phyloP scores from a whole-genome alignment of 2,797 vertebrate species.

The Aratinga solstitialis region DNA sequence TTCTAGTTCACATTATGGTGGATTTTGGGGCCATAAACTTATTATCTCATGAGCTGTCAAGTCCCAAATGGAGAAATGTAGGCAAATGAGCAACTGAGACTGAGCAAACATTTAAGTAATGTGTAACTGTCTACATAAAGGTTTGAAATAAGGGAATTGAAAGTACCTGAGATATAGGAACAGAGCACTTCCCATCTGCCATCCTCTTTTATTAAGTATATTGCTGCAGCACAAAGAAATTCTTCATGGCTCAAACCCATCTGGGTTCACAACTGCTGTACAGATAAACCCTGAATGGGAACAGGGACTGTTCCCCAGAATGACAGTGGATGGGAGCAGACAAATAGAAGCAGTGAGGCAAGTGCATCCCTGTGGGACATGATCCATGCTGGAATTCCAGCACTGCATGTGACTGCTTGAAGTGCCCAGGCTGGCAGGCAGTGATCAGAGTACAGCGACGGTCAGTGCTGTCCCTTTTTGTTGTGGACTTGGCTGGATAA shows the following conservation, averaged over 20 bases:
- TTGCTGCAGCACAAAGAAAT: not conserved
- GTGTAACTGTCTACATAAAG: not conserved
- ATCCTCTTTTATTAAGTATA: not conserved
- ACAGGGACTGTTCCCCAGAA: accelerated
- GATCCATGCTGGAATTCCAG: not conserved
- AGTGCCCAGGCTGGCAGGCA: not conserved
- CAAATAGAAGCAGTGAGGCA: not conserved
- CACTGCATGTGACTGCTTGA: not conserved
- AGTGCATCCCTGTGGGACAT: not conserved
- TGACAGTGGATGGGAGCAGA: not conserved
- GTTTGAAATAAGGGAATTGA: not conserved
- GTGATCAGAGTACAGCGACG: accelerated
- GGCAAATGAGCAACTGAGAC: not conserved
- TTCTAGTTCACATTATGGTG: not conserved
- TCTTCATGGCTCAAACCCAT: not conserved
- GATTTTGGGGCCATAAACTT: not conserved
- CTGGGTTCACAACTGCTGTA: not conserved
- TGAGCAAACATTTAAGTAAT: not conserved
- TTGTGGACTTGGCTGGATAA: not conserved
- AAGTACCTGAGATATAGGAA: not conserved
- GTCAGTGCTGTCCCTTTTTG: accelerated
- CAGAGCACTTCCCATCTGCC: not conserved
- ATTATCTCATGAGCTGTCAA: not conserved
- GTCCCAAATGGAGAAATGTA: not conserved
- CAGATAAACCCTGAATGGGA: not conserved